phyloP scores from a whole-genome alignment of 2,888 invertebrate species.

The Megalurothrips usitatus region DNA sequence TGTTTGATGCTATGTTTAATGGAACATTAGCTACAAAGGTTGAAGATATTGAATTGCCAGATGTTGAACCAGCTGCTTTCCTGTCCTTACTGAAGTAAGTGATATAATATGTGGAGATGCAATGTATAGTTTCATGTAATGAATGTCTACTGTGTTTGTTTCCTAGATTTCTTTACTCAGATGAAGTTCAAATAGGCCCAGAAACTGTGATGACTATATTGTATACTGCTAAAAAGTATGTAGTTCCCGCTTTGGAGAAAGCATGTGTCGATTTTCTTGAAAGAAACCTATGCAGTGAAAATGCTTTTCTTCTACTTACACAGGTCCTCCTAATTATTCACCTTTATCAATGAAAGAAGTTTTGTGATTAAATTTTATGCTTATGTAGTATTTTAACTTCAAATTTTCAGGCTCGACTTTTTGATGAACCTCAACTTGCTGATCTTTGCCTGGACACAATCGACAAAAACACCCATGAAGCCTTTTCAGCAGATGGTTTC shows the following conservation, averaged over 20 bases:
- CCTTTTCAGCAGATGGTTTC: slow-evolving; percentile 73
- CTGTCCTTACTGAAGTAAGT: slow-evolving; percentile 59
- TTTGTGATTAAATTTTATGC: background rate
- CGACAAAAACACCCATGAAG: slow-evolving; percentile 76
- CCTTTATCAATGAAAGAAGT: background rate
- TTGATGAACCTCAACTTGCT: slow-evolving; percentile 79
- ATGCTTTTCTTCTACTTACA: slow-evolving; percentile 75
- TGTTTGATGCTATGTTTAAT: slow-evolving; percentile 84
- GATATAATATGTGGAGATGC: background rate
- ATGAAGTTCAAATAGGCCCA: slow-evolving; percentile 76
- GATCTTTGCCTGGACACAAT: slow-evolving; percentile 75
- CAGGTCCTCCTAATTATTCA: slow-evolving; percentile 42
- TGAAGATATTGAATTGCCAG: slow-evolving; percentile 72
- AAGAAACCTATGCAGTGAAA: slow-evolving; percentile 68
- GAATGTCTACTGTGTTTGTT: slow-evolving; percentile 13
- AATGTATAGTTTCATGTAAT: background rate
- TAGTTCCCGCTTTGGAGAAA: slow-evolving; percentile 74
- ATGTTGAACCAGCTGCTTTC: slow-evolving; percentile 79
- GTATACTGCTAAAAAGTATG: slow-evolving; percentile 83
- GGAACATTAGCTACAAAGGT: slow-evolving; percentile 65
- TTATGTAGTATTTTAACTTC: too few species aligned
- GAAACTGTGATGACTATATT: slow-evolving; percentile 83
- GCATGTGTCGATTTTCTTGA: slow-evolving; percentile 75
- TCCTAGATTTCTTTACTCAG: slow-evolving; percentile 63
- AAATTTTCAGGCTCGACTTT: slow-evolving; percentile 59